Percentiles rank a stretch among this genome's conserved stretches.
Evolutionary conservation across 1,140 invertebrate genomes (phyloP).

Genomic region (Macrobrachium rosenbergii): DNA sequence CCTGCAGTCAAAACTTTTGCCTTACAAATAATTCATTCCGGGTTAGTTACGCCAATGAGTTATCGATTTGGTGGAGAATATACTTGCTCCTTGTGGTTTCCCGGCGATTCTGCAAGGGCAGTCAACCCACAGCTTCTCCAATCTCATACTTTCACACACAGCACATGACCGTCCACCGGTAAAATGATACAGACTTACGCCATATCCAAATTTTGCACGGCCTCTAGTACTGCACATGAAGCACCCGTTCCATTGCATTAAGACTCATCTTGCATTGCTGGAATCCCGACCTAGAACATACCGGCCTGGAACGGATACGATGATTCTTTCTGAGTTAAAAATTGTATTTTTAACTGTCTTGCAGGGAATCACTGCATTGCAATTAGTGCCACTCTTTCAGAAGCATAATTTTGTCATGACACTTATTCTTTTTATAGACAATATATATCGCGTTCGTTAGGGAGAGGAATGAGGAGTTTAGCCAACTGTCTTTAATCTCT

Average conservation of each 20-base stretch:
- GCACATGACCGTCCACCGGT: conserved; percentile 41
- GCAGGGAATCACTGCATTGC: too few relatives aligned
- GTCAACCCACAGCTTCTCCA: conserved; percentile 39
- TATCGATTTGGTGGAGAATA: neutral
- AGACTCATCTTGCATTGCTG: too few relatives aligned
- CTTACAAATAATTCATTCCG: neutral
- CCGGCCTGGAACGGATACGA: too few relatives aligned
- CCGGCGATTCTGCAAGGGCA: conserved; percentile 17
- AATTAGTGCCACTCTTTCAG: too few relatives aligned
- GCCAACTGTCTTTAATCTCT: too few relatives aligned
- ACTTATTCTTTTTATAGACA: too few relatives aligned
- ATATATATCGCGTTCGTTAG: too few relatives aligned
- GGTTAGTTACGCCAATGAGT: neutral
- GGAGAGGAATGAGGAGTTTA: too few relatives aligned
- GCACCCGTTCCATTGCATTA: neutral
- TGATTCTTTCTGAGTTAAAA: too few relatives aligned
- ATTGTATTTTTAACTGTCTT: too few relatives aligned
- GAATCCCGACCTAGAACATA: too few relatives aligned
- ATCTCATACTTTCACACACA: conserved; percentile 48
- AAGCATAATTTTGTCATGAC: too few relatives aligned
- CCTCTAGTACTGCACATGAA: neutral
- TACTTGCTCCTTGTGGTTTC: conserved; percentile 6
- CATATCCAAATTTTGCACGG: neutral
- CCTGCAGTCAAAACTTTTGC: neutral
- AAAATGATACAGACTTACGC: neutral